These are phyloP conservation scores for Epicauta chinensis DNA, from an alignment of 1,140 invertebrate species.

Conservation along the genomic window DNA sequence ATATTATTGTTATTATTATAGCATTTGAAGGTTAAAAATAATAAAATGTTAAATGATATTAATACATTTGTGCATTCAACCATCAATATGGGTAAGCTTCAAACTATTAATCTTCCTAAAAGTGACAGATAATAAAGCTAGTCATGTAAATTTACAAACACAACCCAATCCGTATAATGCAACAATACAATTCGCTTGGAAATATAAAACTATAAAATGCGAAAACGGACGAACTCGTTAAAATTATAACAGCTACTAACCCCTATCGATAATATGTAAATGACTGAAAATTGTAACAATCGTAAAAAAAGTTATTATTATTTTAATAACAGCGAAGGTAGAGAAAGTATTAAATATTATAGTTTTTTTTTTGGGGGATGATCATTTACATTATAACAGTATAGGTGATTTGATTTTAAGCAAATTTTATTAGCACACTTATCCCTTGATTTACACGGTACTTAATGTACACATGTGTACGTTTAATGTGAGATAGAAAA, in stretches of 20 bases:
- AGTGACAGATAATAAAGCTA: constrained; percentile 22
- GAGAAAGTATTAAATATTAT: constrained; percentile 31
- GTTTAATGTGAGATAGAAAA: no score
- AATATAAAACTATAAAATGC: constrained; percentile 31
- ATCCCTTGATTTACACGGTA: no score
- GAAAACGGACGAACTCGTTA: constrained; percentile 33
- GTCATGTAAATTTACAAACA: constrained; percentile 22
- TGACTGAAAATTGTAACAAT: constrained; percentile 36
- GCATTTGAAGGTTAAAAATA: constrained; percentile 9
- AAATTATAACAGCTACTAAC: constrained; percentile 26
- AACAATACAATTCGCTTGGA: constrained; percentile 20
- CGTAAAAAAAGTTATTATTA: constrained; percentile 34
- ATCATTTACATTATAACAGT: no score
- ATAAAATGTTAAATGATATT: constrained; percentile 13
- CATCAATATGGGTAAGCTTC: constrained; percentile 13
- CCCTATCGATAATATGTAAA: constrained; percentile 34
- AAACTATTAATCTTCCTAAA: constrained; percentile 11
- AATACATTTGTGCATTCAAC: constrained; percentile 13
- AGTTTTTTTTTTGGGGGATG: background rate
- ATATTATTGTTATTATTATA: no score
- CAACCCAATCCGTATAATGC: constrained; percentile 18
- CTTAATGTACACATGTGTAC: no score
- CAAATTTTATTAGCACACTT: no score
- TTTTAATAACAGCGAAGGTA: constrained; percentile 24
- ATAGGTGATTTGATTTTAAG: no score